phyloP scores from a whole-genome alignment of 2,797 vertebrate species.

The Alfaro cultratus region DNA sequence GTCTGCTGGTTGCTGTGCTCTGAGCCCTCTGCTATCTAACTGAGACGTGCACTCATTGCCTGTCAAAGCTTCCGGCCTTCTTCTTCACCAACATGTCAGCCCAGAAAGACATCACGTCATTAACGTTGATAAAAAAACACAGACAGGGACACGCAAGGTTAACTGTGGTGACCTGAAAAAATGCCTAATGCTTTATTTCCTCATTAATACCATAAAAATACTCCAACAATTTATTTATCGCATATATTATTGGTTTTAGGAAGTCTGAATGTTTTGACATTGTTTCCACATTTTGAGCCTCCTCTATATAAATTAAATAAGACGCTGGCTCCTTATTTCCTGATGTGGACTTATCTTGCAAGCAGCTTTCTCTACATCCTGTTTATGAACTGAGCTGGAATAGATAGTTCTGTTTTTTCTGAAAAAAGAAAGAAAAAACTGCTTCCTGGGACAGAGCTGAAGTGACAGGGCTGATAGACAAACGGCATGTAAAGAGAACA shows the following conservation, averaged over 20 bases:
- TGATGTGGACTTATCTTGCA: conserved; percentile 56
- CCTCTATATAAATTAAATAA: neutral
- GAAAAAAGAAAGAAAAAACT: neutral
- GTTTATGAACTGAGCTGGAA: conserved; percentile 16
- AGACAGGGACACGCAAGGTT: neutral
- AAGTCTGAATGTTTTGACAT: neutral
- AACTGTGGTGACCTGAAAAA: neutral
- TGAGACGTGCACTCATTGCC: neutral
- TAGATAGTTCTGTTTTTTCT: conserved; percentile 20
- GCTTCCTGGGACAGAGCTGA: neutral
- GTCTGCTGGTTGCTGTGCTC: conserved; percentile 5
- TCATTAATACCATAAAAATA: neutral
- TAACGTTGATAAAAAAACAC: conserved; percentile 2
- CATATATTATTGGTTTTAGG: neutral
- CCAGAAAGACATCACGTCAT: conserved; percentile 7
- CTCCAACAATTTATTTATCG: neutral
- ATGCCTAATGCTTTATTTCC: neutral
- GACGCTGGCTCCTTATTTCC: conserved; percentile 59
- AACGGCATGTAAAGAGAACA: neutral
- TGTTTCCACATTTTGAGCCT: neutral
- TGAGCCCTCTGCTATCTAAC: conserved; percentile 14
- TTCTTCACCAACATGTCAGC: neutral
- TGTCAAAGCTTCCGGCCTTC: conserved; percentile 11
- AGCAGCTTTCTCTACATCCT: conserved; percentile 5
- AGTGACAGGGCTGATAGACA: neutral